These are phyloP conservation scores for Aphodius granarius DNA, from an alignment of 2,888 invertebrate species.

Conservation along the genomic window DNA sequence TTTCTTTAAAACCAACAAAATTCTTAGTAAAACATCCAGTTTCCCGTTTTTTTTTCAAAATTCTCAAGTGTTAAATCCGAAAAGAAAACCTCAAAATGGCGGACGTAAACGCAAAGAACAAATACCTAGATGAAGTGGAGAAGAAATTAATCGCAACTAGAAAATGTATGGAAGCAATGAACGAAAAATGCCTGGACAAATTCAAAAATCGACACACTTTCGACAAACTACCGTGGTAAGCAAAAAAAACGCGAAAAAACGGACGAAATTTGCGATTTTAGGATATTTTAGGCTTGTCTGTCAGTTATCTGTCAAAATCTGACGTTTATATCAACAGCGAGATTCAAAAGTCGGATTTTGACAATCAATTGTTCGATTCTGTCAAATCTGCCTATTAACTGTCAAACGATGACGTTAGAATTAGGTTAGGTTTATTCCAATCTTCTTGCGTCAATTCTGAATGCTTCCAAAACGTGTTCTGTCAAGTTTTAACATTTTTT, in stretches of 20 bases:
- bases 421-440: too few species aligned
- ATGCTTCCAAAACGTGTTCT: too few species aligned
- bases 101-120: constrained; percentile 8
- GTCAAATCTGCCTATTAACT: too few species aligned
- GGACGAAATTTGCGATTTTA: too few species aligned
- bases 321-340: too few species aligned
- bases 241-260: neutral
- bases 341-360: too few species aligned
- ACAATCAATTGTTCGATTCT: too few species aligned
- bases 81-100: neutral
- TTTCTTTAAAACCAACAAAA: neutral
- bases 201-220: constrained; percentile 20
- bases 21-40: neutral
- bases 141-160: constrained; percentile 33
- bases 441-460: too few species aligned
- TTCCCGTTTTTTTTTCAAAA: neutral
- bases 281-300: too few species aligned
- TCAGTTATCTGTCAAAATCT: neutral
- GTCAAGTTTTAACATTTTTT: too few species aligned
- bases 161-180: constrained; percentile 34
- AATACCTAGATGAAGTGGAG: constrained; percentile 31
- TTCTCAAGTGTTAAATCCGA: neutral
- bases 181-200: constrained; percentile 30
- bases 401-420: too few species aligned
- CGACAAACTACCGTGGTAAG: constrained; percentile 22